Percentiles rank a stretch among this genome's conserved stretches.
Conservation (phyloP, 2,797 vertebrate species). For the Myripristis murdjan region DNA sequence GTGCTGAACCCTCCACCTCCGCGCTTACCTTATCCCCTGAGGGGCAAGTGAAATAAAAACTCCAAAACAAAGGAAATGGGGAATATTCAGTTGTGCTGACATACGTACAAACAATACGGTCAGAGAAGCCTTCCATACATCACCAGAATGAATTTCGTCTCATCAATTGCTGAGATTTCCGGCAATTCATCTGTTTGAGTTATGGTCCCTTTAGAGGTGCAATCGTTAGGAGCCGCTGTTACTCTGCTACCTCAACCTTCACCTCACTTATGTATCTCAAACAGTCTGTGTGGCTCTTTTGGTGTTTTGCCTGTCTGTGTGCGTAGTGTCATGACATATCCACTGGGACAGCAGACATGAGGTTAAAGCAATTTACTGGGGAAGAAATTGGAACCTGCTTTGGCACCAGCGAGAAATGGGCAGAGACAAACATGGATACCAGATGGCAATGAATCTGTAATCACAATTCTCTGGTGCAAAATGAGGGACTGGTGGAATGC, state of each 20-base stretch:
- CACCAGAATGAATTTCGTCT: constrained; percentile 70
- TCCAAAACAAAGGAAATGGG: constrained; percentile 51
- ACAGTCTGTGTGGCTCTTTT: constrained; percentile 48
- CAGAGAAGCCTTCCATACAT: constrained; percentile 60
- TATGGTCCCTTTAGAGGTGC: constrained; percentile 52
- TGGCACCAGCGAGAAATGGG: constrained; percentile 71
- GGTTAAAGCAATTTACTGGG: constrained; percentile 65
- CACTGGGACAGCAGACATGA: constrained; percentile 67
- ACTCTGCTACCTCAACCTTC: constrained; percentile 54
- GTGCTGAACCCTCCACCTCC: constrained; percentile 22
- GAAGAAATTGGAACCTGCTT: constrained; percentile 66
- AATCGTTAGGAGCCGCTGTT: constrained; percentile 7
- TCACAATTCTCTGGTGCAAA: constrained; percentile 78
- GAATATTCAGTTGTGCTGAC: constrained; percentile 64
- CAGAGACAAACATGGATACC: constrained; percentile 71
- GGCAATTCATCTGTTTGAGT: constrained; percentile 70
- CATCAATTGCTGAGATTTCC: constrained; percentile 66
- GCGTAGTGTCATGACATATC: constrained; percentile 67
- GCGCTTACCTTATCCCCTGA: constrained; percentile 14
- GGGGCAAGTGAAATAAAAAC: constrained; percentile 7
- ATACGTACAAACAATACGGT: constrained; percentile 64
- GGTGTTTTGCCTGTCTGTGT: constrained; percentile 56
- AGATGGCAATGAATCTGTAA: constrained; percentile 83
- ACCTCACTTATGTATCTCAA: constrained; percentile 46
- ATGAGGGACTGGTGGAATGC: constrained; percentile 72